These are phyloP conservation scores for Eumeta japonica DNA, from an alignment of 1,140 invertebrate genomes.

Conservation along the genomic window DNA sequence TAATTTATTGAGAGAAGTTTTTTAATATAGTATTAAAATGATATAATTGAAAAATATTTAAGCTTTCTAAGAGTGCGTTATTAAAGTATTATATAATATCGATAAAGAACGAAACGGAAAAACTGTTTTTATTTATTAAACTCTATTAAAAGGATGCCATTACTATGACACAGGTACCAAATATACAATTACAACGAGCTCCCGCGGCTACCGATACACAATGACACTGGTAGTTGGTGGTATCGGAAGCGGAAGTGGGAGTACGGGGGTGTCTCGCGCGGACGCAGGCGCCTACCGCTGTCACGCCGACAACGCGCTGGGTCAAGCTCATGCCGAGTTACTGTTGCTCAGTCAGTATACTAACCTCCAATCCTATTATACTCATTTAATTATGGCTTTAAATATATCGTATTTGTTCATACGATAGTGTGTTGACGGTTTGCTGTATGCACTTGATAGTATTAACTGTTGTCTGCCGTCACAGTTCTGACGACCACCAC, in stretches of 20 bases:
- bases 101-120: neutral
- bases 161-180: constrained; percentile 29
- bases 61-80: constrained; percentile 1
- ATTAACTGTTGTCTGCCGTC: too few relatives aligned
- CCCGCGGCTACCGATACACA: constrained; percentile 36
- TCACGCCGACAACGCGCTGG: constrained; percentile 34
- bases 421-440: too few relatives aligned
- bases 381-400: too few relatives aligned
- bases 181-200: constrained; percentile 24
- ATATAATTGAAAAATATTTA: neutral
- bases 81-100: constrained; percentile 2
- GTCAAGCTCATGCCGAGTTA: constrained; percentile 29
- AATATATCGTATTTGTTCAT: too few relatives aligned
- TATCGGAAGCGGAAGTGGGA: too few relatives aligned
- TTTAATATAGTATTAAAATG: constrained; percentile 5
- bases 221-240: constrained; percentile 31
- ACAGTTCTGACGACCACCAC: constrained; percentile 37
- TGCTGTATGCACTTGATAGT: too few relatives aligned
- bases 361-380: too few relatives aligned
- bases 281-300: constrained; percentile 44
- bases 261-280: constrained; percentile 30
- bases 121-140: neutral
- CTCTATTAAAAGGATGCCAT: too few relatives aligned
- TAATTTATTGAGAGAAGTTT: constrained; percentile 8
- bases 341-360: constrained; percentile 28